These are phyloP conservation scores for Laterallus jamaicensis DNA, from an alignment of 2,113 vertebrate genomes.

Conservation along the genomic window DNA sequence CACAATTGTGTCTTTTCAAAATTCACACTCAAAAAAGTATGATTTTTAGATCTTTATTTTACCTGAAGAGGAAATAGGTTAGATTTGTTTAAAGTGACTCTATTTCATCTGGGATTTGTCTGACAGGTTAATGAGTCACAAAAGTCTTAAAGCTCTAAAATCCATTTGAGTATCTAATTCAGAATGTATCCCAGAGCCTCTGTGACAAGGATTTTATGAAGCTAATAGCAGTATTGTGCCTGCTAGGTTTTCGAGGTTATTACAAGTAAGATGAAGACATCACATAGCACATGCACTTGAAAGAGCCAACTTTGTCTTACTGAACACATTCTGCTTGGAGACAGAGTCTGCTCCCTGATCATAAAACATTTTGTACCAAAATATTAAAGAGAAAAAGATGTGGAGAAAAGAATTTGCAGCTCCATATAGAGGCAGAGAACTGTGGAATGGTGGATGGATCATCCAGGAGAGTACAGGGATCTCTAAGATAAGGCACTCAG, in stretches of 20 bases:
- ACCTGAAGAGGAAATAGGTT: neutral
- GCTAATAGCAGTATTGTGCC: neutral
- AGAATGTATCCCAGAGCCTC: neutral
- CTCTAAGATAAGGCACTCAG: neutral
- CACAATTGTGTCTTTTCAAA: neutral
- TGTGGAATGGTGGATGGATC: neutral
- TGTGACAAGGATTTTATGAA: neutral
- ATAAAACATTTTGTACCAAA: neutral
- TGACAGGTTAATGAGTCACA: neutral
- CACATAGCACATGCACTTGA: neutral
- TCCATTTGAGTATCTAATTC: neutral
- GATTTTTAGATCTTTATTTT: neutral
- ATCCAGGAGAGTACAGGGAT: neutral
- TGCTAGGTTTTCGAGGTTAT: neutral
- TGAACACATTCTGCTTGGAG: neutral
- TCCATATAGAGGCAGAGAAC: neutral
- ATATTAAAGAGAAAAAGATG: neutral
- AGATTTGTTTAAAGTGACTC: neutral
- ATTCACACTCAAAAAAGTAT: neutral
- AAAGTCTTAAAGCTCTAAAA: neutral
- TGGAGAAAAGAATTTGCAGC: neutral
- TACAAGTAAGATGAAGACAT: neutral
- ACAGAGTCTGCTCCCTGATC: neutral
- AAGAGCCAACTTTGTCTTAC: neutral
- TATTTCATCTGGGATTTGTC: neutral